Conservation (phyloP, 2,113 vertebrate genomes). For the Mesitornis unicolor region DNA sequence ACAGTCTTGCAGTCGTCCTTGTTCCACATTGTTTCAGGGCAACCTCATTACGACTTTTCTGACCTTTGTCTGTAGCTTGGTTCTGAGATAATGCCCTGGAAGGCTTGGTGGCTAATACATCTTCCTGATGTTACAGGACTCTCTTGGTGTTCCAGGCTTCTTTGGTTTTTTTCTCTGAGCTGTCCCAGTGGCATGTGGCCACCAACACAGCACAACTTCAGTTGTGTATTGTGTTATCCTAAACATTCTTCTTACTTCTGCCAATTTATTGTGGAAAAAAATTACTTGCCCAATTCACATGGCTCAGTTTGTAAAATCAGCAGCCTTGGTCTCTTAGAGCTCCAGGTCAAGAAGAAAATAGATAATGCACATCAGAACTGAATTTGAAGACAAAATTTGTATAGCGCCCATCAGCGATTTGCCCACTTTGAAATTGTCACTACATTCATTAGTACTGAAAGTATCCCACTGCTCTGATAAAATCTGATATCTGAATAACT, state of each 20-base stretch:
- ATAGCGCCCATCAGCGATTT: neutral
- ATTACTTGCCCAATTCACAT: neutral
- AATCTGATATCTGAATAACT: neutral
- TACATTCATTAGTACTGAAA: neutral
- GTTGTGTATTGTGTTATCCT: neutral
- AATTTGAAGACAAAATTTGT: neutral
- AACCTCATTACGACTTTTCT: neutral
- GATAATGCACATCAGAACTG: neutral
- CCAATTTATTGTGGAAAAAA: neutral
- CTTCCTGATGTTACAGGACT: neutral
- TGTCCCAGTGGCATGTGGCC: neutral
- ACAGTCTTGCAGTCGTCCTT: neutral
- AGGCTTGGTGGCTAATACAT: neutral
- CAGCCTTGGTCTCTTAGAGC: neutral
- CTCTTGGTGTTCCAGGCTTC: neutral
- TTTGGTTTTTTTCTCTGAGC: neutral
- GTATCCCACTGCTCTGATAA: neutral
- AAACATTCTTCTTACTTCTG: neutral
- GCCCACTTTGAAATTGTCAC: neutral
- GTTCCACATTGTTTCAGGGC: neutral
- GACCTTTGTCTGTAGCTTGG: neutral
- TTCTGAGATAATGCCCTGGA: neutral
- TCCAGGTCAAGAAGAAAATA: neutral
- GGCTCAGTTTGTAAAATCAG: neutral
- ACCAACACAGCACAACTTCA: neutral